Evolutionary conservation across 2,888 invertebrate species (phyloP).

Genomic region (Spisula solida): DNA sequence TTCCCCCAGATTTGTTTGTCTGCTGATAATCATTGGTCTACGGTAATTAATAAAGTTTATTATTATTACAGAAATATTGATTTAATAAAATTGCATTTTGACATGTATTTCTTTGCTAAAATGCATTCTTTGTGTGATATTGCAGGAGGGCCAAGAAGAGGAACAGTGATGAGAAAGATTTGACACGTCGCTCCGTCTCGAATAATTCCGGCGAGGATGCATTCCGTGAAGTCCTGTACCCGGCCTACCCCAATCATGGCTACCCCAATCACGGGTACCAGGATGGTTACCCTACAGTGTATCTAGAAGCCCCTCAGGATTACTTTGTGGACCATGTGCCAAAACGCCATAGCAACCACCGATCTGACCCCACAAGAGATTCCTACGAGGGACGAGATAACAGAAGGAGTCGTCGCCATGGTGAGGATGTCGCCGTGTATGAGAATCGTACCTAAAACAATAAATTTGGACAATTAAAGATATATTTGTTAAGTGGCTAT

Average conservation of each 20-base stretch:
- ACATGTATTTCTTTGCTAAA: not conserved
- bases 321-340: slow-evolving; percentile 50
- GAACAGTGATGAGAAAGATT: not conserved
- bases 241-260: slow-evolving; percentile 60
- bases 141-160: slow-evolving; percentile 19
- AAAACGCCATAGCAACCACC: slow-evolving; percentile 46
- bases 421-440: not conserved
- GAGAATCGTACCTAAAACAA: not conserved
- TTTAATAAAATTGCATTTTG: not conserved
- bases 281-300: slow-evolving; percentile 48
- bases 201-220: slow-evolving; percentile 3
- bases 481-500: not conserved
- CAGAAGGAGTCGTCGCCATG: not conserved
- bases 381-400: not conserved
- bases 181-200: slow-evolving; percentile 23
- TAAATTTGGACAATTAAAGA: not conserved
- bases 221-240: slow-evolving; percentile 45
- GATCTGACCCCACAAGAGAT: slow-evolving; percentile 45
- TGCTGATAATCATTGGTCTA: too few relatives aligned
- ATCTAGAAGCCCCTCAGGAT: slow-evolving; percentile 50
- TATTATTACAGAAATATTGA: too few relatives aligned
- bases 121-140: not conserved
- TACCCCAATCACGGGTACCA: slow-evolving; percentile 32
- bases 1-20: too few relatives aligned
- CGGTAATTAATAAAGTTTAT: too few relatives aligned